These are phyloP conservation scores for Dendroctonus ponderosae DNA, from an alignment of 1,140 invertebrate species.

Conservation along the genomic window DNA sequence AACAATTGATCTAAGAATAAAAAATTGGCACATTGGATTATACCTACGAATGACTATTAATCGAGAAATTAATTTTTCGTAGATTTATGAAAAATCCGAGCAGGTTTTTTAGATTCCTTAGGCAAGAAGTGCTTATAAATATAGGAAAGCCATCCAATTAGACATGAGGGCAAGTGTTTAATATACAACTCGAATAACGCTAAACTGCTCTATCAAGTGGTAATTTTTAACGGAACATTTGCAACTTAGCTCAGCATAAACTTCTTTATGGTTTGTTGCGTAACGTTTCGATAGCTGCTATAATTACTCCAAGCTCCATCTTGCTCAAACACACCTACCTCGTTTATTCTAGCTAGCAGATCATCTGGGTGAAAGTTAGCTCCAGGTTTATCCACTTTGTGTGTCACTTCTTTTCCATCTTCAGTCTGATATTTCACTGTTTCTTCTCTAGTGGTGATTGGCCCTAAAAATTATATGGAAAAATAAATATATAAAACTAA, in stretches of 20 bases:
- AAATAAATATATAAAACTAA: background rate
- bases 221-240: background rate
- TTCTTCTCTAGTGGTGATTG: conserved; percentile 33
- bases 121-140: background rate
- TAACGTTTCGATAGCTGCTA: conserved; percentile 53
- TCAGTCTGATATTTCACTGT: conserved; percentile 26
- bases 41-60: too few relatives aligned
- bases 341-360: conserved; percentile 48
- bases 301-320: conserved; percentile 51
- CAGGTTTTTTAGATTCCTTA: background rate
- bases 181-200: too few relatives aligned
- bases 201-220: too few relatives aligned
- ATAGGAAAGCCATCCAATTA: background rate
- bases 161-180: too few relatives aligned
- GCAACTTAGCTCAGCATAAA: conserved; percentile 42
- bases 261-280: conserved; percentile 55
- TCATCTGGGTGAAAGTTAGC: conserved; percentile 40
- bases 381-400: conserved; percentile 17
- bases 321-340: conserved; percentile 50
- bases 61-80: too few relatives aligned
- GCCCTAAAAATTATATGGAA: background rate
- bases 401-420: conserved; percentile 27
- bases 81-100: too few relatives aligned
- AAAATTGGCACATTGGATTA: too few relatives aligned
- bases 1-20: too few relatives aligned